Conservation (phyloP, 1,140 invertebrate genomes). For the Drosophila miranda region DNA sequence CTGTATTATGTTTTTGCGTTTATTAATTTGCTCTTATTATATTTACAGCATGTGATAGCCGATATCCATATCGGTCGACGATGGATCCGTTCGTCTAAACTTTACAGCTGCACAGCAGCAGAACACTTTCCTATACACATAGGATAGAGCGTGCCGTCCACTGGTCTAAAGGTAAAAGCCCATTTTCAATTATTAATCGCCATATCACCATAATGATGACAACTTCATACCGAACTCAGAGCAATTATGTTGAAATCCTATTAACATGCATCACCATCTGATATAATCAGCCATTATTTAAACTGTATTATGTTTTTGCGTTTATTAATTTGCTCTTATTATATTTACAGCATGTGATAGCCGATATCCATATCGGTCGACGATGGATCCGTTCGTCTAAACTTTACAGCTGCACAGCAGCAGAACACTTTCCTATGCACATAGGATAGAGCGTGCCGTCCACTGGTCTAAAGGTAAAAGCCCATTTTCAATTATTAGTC, state of each 20-base stretch:
- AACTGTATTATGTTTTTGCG: neutral
- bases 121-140: too few relatives aligned
- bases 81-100: neutral
- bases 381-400: neutral
- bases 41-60: too few relatives aligned
- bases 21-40: neutral
- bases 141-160: too few relatives aligned
- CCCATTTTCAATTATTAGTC: neutral
- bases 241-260: conserved; percentile 46
- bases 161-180: conserved; percentile 4
- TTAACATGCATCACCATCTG: conserved; percentile 67
- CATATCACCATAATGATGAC: conserved; percentile 13
- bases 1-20: neutral
- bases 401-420: neutral
- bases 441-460: too few relatives aligned
- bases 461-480: conserved; percentile 3
- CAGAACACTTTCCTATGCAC: too few relatives aligned
- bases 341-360: neutral
- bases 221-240: conserved; percentile 44
- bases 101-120: too few relatives aligned
- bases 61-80: too few relatives aligned
- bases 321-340: neutral
- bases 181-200: neutral
- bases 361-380: too few relatives aligned
- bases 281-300: too few relatives aligned